Conservation (phyloP, 2,113 vertebrate genomes). For the Salvelinus namaycush region DNA sequence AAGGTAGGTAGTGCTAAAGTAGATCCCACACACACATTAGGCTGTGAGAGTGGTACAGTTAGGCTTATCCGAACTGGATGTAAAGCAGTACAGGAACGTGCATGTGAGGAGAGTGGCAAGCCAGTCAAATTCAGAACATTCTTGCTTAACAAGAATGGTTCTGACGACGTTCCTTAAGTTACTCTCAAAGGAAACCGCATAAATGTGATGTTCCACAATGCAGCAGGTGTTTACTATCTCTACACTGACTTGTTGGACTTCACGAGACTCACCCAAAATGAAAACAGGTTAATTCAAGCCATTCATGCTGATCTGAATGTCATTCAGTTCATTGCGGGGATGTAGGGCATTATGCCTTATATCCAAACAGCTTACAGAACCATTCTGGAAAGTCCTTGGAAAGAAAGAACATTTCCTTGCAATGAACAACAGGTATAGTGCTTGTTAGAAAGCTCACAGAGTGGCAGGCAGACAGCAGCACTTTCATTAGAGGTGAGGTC, state of each 20-base stretch:
- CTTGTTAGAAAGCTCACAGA: neutral
- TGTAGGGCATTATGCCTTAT: neutral
- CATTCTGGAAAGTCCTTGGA: neutral
- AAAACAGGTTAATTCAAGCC: neutral
- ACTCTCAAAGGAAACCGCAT: neutral
- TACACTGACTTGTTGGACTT: neutral
- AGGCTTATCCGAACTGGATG: neutral
- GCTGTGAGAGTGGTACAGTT: neutral
- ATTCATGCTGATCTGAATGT: neutral
- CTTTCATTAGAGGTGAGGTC: neutral
- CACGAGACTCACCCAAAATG: neutral
- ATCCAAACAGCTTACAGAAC: neutral
- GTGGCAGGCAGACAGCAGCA: neutral
- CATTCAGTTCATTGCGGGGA: neutral
- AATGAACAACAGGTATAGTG: neutral
- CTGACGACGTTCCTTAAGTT: neutral
- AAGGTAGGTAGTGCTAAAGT: neutral
- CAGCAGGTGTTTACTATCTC: neutral
- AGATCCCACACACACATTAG: neutral
- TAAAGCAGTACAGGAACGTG: neutral
- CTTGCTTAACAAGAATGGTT: neutral
- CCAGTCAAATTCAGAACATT: neutral
- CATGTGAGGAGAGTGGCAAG: neutral
- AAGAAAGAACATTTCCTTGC: neutral
- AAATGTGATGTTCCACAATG: slow-evolving; percentile 1